Evolutionary conservation across 2,888 invertebrate species (phyloP).

Genomic region (Cephalotes varians): DNA sequence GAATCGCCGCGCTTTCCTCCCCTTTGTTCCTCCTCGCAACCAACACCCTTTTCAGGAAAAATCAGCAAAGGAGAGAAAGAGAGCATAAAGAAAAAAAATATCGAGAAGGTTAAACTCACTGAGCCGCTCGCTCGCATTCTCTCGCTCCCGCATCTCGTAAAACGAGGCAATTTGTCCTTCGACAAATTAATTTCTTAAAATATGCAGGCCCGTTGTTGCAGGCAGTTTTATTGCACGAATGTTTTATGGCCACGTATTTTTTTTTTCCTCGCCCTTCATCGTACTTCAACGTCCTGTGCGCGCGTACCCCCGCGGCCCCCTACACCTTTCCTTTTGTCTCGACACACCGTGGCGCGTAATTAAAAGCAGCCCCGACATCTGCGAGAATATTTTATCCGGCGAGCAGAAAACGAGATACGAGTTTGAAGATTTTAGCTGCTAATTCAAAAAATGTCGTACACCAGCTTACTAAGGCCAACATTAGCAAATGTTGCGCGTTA

Average conservation of each 20-base stretch:
- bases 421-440: slow-evolving; percentile 1
- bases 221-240: slow-evolving; percentile 77
- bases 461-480: background rate
- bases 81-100: slow-evolving; percentile 26
- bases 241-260: slow-evolving; percentile 73
- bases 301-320: background rate
- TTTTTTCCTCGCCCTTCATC: slow-evolving; percentile 51
- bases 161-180: slow-evolving; percentile 78
- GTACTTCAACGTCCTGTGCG: slow-evolving; percentile 41
- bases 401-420: background rate
- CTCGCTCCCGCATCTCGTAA: slow-evolving; percentile 55
- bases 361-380: slow-evolving; percentile 65
- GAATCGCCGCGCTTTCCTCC: slow-evolving; percentile 22
- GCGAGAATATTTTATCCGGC: slow-evolving; percentile 60
- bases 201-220: slow-evolving; percentile 73
- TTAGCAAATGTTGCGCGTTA: background rate
- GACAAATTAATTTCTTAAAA: slow-evolving; percentile 79
- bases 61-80: slow-evolving; percentile 31
- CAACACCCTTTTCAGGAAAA: slow-evolving; percentile 62
- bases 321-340: slow-evolving; percentile 17
- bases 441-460: slow-evolving; percentile 31
- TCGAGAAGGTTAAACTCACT: slow-evolving; percentile 57
- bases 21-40: slow-evolving; percentile 16
- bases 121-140: slow-evolving; percentile 29
- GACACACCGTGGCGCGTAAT: slow-evolving; percentile 62